Base-by-base conservation (phyloP, 1,140 invertebrate species). In the Diplogasteroides magnus region DNA sequence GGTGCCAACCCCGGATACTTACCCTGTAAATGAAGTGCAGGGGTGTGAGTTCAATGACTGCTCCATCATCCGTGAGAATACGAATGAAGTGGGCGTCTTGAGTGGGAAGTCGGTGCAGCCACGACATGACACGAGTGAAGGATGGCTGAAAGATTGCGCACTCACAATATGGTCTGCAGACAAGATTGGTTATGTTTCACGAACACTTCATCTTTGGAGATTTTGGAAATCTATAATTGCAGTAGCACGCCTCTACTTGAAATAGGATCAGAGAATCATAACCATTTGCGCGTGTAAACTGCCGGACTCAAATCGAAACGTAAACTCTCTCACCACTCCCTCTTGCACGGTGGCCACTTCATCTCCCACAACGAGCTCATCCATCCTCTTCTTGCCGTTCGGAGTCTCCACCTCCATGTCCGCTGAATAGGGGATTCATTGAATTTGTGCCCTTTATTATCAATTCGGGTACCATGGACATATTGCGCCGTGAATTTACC, bases 11-110 rank as follows among this genome's bases (percentile, higher is more conserved):
- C n/a, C n/a, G n/a, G 19, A 55, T 58, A 19, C 61, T 26, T 71
- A 68, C 70, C 66, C 62, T 70, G 62, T 77, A 76, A 48, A 77
- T 75, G 64, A 77, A 77, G 68, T 77, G 76, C 55, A 75, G 73
- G 13, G 73, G 73, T 64, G 74, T 77, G 27, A 77, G 31, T 23
- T 73, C 67, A 6, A 77, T 31, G 23, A 58, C 58, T 31, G 55
- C 57, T 56, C 74, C 76, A 23, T 73, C 26, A n/a, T 61, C 66
- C 13, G 73, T 73, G 14, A 77, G 48, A 1, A 77, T 11, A 23
- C 67, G 71, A 25, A 77, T 67, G 61, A 77, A 77, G n/a, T 56
- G 48, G 27, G 69, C 76, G 1, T 66, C 61, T n/a, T 55, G 59
- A 26, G 68, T 60, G 56, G 76, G 76, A n/a, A 77, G 66, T 32